These are phyloP conservation scores for Dastarcus helophoroides DNA, from an alignment of 2,888 invertebrate genomes.

Conservation along the genomic window DNA sequence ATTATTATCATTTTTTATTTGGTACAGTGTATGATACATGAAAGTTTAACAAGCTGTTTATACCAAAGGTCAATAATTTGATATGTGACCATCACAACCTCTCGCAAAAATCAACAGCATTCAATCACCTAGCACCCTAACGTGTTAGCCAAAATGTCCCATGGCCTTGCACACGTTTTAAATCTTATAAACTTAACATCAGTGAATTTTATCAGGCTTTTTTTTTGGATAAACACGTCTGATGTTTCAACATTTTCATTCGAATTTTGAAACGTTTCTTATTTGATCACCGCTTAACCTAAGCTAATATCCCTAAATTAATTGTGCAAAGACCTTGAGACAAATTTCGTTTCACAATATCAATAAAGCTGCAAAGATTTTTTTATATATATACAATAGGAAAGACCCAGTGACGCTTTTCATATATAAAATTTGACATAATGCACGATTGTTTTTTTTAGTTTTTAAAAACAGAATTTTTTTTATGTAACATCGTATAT, in stretches of 20 bases:
- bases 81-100: conserved; percentile 32
- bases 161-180: too few species aligned
- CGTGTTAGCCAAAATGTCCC: too few species aligned
- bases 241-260: too few species aligned
- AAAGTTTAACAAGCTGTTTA: conserved; percentile 30
- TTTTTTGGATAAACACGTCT: too few species aligned
- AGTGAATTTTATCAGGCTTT: not conserved
- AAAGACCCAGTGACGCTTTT: too few species aligned
- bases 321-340: too few species aligned
- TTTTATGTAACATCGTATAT: conserved; percentile 2
- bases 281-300: too few species aligned
- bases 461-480: not conserved
- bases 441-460: conserved; percentile 1
- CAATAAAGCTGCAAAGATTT: conserved; percentile 2
- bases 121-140: conserved; percentile 11
- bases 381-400: too few species aligned
- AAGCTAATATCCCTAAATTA: too few species aligned
- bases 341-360: too few species aligned
- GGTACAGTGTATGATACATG: conserved; percentile 37
- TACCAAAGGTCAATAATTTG: conserved; percentile 18
- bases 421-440: too few species aligned
- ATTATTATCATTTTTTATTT: conserved; percentile 30
- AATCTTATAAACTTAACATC: not conserved
- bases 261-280: too few species aligned
- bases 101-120: conserved; percentile 13